Evolutionary conservation across 2,113 vertebrate species (phyloP), one percentile per base, ranked within the genome.

Genomic region (Notarius lentiginosus): DNA sequence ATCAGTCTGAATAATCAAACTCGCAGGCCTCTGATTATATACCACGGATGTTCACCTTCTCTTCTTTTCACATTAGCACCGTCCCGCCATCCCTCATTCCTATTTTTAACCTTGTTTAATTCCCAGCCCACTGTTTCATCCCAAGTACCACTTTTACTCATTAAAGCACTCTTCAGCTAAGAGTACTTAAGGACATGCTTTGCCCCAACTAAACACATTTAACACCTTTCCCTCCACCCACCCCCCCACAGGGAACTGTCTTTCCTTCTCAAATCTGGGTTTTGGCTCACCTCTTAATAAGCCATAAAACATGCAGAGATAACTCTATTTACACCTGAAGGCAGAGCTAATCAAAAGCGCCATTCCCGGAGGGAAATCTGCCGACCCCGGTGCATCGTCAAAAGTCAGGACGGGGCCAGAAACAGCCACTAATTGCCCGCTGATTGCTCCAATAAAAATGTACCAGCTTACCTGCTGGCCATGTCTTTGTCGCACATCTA

Each of bases 241-340:
- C n/a, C 18, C 1, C 53, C 30, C 34, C 76, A 61, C 85, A 47
- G 63, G 65, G 65, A 47, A 41, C 30, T 6, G 53, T 73, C 65
- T 72, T 63, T 76, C 47, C 86, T 76, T 63, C 72, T 22, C 30
- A 63, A 81, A 70, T 76, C 68, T 24, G 30, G 70, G 77, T 65
- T 61, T 27, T 72, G 72, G 58, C 61, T 61, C 66, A 27, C 30
- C 79, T 83, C 81, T 15, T 86, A 86, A 89, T 87, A 79, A 73
- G 66, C 56, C 30, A 53, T 66, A 81, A 86, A 86, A 83, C 83
- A 90, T 70, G 58, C 84, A 65, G 76, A 56, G 72, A 82, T 88
- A 87, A 86, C 84, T 88, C 87, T 83, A 87, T 76, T 84, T 85
- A 88, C 89, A 88, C 84, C 84, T 80, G 68, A 79, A 83, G 86